Evolutionary conservation across 2,888 invertebrate species (phyloP), one percentile per base, ranked within the genome.

Genomic region (Drosophila mayaguana): DNA sequence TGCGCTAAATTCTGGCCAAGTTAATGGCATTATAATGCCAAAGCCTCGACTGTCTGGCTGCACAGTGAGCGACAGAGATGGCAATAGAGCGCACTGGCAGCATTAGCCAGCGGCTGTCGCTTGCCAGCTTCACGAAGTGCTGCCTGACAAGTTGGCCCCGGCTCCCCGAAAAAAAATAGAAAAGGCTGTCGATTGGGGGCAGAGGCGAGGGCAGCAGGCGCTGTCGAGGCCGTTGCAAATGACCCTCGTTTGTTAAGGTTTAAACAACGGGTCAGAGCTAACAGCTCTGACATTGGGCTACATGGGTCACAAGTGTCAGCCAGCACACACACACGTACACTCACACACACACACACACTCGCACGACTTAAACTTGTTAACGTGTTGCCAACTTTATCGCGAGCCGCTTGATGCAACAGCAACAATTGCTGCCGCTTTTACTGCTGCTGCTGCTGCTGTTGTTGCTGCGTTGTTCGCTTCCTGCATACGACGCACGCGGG

Each of bases 1-100:
- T 77, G 80, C 81, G 81, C 81, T 86, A 83, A 89, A 88, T 90
- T 91, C 88, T 89, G 89, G 72, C 89, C 88, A 86, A 90, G 89
- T 86, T 90, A 91, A 90, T 90, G 89, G 86, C 84, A 84, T 90
- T 91, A 91, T 88, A 91, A 89, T 87, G 77, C 80, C 80, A 80
- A 73, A 78, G 68, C 71, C 72, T 45, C 65, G 77, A 50, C 57
- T 72, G 64, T 62, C 67, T 69, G 72, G 55, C 28, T 45, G 48
- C 45, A 20, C 45, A 51, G 51, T 60, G 48, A 32, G 62, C 14
- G 48, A 60, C 60, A 63, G 64, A 36, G 45, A 38, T 43, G 36
- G 42, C 20, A 36, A 7, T 18, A 14, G 32, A 14, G 42, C 8
- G 46, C 50, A 53, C 56, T 42, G 56, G 65, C 50, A n/a, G 68